phyloP scores from a whole-genome alignment of 2,888 invertebrate genomes.

The Rambutsinella grinnellia region DNA sequence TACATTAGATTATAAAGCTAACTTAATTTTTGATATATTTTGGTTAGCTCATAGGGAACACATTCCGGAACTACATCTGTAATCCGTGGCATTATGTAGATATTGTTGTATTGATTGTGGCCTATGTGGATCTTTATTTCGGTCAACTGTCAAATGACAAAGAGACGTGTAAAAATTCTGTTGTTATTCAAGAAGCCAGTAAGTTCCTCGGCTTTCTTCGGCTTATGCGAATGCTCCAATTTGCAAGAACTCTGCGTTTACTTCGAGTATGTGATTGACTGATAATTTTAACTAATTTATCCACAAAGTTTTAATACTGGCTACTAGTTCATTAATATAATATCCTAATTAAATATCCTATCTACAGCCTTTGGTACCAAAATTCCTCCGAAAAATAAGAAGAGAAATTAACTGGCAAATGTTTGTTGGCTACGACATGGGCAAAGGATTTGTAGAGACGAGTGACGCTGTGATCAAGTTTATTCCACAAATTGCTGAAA shows the following conservation, averaged over 20 bases:
- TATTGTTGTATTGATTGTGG: constrained; percentile 38
- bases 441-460: constrained; percentile 76
- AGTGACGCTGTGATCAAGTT: constrained; percentile 75
- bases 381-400: constrained; percentile 73
- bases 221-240: constrained; percentile 18
- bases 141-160: not conserved
- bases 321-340: not conserved
- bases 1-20: not conserved
- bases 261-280: constrained; percentile 25
- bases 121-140: constrained; percentile 68
- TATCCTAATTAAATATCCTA: not conserved
- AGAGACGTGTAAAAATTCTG: not conserved
- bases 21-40: constrained; percentile 11
- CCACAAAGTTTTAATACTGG: no score
- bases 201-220: constrained; percentile 9
- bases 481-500: constrained; percentile 72
- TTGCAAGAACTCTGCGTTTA: constrained; percentile 26
- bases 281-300: no score
- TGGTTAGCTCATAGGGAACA: constrained; percentile 43
- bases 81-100: constrained; percentile 58
- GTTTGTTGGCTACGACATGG: constrained; percentile 76
- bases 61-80: constrained; percentile 44
- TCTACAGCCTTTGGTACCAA: constrained; percentile 71
- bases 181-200: constrained; percentile 1
- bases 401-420: constrained; percentile 73